Conservation (phyloP, 2,888 invertebrate species). For the Drosophila sordidula region DNA sequence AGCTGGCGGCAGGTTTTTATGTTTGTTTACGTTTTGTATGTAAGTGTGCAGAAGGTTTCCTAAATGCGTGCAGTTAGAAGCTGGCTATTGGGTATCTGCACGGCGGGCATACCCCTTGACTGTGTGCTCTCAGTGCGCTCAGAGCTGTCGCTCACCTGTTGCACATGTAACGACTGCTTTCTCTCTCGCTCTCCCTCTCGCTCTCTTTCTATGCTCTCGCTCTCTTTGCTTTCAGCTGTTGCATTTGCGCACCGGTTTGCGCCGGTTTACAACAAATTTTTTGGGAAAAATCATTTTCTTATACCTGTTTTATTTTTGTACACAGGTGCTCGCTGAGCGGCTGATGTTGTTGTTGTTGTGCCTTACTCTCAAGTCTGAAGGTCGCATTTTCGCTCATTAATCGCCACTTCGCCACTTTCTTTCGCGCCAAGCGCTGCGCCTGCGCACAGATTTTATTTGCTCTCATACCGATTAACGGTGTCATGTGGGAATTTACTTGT, state of each 20-base stretch:
- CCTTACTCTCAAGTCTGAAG: constrained; percentile 60
- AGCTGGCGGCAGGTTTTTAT: too few species aligned
- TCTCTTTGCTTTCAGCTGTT: constrained; percentile 29
- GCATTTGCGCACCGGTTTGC: constrained; percentile 63
- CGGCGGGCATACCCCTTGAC: background rate
- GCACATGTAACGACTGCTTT: constrained; percentile 27
- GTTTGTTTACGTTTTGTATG: too few species aligned
- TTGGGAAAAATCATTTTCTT: constrained; percentile 64
- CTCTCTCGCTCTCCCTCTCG: constrained; percentile 15
- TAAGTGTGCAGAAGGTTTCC: too few species aligned
- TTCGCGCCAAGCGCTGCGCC: constrained; percentile 53
- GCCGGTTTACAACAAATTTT: constrained; percentile 55
- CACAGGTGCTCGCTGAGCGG: constrained; percentile 44
- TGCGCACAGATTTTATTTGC: constrained; percentile 42
- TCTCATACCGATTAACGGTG: constrained; percentile 38
- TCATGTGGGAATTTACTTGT: constrained; percentile 21
- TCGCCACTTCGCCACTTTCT: constrained; percentile 67
- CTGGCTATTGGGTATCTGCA: background rate
- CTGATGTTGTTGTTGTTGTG: constrained; percentile 13
- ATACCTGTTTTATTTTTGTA: constrained; percentile 63
- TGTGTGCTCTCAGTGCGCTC: constrained; percentile 30
- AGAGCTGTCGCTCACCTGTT: constrained; percentile 47
- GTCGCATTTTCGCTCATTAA: constrained; percentile 78
- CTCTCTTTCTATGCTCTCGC: constrained; percentile 10
- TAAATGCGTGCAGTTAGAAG: too few species aligned